Conservation (phyloP, 2,888 invertebrate species). For the Hetaerina titia region DNA sequence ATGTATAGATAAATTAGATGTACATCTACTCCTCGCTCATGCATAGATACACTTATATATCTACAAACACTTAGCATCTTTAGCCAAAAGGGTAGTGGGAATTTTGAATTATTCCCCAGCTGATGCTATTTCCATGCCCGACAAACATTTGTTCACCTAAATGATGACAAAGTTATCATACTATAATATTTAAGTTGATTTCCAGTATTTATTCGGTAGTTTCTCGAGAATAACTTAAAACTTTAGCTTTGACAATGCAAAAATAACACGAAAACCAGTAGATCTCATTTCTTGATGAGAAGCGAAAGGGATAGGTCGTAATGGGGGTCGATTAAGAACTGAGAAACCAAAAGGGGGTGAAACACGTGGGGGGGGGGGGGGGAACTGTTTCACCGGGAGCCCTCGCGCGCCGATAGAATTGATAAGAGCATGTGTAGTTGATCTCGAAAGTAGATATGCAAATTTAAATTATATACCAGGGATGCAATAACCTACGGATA, state of each 20-base stretch:
- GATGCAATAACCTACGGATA: neutral
- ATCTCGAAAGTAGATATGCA: neutral
- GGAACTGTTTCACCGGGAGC: neutral
- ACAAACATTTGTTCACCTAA: no score
- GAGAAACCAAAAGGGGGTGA: neutral
- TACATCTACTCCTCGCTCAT: no score
- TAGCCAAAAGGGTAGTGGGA: no score
- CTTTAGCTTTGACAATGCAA: neutral
- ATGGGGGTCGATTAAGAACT: neutral
- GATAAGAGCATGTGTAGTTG: neutral
- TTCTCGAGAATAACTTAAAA: neutral
- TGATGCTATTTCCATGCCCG: no score
- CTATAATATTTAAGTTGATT: no score
- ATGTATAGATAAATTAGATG: no score
- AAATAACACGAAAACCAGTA: neutral
- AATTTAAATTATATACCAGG: constrained; percentile 13
- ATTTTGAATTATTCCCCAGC: no score
- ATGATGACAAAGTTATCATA: no score
- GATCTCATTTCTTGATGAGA: neutral
- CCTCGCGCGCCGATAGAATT: neutral
- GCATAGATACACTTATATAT: no score
- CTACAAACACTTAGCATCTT: no score
- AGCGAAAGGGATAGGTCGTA: neutral
- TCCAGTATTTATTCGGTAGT: neutral
- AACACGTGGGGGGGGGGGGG: neutral